These are phyloP conservation scores for Melitaea cinxia DNA, from an alignment of 1,140 invertebrate genomes.

Conservation along the genomic window DNA sequence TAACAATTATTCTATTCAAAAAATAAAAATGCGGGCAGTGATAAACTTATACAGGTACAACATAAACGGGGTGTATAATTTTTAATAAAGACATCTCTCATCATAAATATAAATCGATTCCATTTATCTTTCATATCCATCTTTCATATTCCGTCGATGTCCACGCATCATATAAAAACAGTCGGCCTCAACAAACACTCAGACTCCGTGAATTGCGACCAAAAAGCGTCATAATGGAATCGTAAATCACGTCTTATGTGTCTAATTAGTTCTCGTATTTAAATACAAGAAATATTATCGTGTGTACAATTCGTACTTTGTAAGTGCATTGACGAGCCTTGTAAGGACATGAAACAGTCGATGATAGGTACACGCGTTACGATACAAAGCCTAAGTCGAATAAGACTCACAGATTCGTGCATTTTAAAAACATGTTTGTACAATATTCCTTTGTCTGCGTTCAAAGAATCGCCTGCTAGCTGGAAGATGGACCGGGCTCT, in stretches of 20 bases:
- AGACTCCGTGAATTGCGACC: conserved; percentile 23
- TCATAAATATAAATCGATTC: conserved; percentile 25
- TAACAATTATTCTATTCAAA: too few relatives aligned
- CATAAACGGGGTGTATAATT: conserved; percentile 4
- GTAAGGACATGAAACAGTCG: not conserved
- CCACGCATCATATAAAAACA: conserved; percentile 27
- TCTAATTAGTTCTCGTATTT: conserved; percentile 28
- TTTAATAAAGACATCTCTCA: conserved; percentile 8
- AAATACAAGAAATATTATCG: conserved; percentile 31
- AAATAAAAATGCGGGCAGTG: not conserved
- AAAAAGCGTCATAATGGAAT: conserved; percentile 36
- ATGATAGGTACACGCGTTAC: conserved; percentile 3
- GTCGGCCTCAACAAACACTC: conserved; percentile 30
- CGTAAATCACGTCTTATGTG: conserved; percentile 32
- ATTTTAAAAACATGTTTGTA: conserved; percentile 24
- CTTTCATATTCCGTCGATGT: conserved; percentile 33
- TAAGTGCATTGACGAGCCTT: not conserved
- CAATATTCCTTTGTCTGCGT: conserved; percentile 35
- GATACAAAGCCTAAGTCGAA: not conserved
- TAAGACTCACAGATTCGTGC: not conserved
- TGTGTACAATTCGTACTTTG: not conserved
- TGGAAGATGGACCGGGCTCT: conserved; percentile 70
- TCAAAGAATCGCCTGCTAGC: conserved; percentile 57
- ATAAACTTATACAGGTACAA: not conserved
- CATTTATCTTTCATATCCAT: conserved; percentile 16